A percentile compares a stretch with the other conserved stretches of the same genome.
phyloP scores from a whole-genome alignment of 2,797 vertebrate genomes.

The Anguilla megastoma region DNA sequence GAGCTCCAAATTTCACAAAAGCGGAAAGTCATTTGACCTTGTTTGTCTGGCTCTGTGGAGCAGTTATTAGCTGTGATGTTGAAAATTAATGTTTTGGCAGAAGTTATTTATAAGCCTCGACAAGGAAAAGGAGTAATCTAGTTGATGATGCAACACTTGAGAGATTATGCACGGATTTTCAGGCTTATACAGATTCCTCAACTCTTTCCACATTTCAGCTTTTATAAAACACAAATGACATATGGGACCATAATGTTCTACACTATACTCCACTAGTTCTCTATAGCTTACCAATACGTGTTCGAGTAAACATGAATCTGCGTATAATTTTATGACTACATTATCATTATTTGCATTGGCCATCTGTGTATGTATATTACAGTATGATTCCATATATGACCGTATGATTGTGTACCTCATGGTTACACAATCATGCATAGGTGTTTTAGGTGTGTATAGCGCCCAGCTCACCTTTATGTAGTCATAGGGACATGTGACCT shows the following conservation, averaged over 20 bases:
- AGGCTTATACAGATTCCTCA: conserved; percentile 14
- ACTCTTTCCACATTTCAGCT: not conserved
- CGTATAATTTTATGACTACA: not conserved
- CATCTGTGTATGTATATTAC: not conserved
- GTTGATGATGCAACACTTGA: not conserved
- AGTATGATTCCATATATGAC: not conserved
- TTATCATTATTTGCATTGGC: not conserved
- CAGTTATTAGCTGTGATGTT: conserved; percentile 2
- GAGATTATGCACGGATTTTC: not conserved
- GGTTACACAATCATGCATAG: no score
- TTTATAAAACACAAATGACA: not conserved
- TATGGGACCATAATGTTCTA: not conserved
- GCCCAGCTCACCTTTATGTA: conserved; percentile 80
- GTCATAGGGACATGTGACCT: conserved; percentile 89
- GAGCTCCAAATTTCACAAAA: not conserved
- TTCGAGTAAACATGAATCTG: not conserved
- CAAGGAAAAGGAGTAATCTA: not conserved
- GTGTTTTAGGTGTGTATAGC: not conserved
- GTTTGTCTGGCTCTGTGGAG: no score
- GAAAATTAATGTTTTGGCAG: not conserved
- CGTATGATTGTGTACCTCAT: not conserved
- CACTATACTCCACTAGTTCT: not conserved
- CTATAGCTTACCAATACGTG: no score
- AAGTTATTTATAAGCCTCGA: conserved; percentile 21
- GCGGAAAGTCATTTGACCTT: not conserved